Conservation (phyloP, 1,140 invertebrate genomes). For the Caenorhabditis latens region DNA sequence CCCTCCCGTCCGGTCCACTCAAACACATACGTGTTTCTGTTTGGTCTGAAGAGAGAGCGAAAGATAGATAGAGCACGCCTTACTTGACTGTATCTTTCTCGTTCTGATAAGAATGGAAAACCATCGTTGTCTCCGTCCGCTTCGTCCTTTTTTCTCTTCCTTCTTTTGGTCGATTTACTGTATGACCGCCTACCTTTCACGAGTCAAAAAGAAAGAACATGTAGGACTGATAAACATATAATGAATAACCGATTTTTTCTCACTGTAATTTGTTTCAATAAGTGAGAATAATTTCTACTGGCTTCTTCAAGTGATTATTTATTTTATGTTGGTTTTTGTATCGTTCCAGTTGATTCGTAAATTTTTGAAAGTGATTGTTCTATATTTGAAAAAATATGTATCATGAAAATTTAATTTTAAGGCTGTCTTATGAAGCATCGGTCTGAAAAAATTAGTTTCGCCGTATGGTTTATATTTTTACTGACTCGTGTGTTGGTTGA, state of each 20-base stretch:
- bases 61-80: constrained; percentile 29
- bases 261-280: too few species aligned
- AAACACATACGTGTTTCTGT: background rate
- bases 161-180: constrained; percentile 10
- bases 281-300: too few species aligned
- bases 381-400: too few species aligned
- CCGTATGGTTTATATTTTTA: background rate
- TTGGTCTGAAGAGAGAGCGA: background rate
- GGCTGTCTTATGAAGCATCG: too few species aligned
- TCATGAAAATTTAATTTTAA: too few species aligned
- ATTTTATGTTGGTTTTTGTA: too few species aligned
- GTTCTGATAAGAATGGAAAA: constrained; percentile 26
- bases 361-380: too few species aligned
- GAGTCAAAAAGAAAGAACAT: background rate
- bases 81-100: background rate
- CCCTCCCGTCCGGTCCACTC: background rate
- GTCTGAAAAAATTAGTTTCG: background rate
- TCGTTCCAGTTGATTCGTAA: too few species aligned
- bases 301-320: too few species aligned
- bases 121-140: background rate
- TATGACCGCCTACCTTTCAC: background rate
- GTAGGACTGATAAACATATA: background rate
- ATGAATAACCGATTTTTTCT: background rate
- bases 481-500: background rate
- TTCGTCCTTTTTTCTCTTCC: background rate